Percentiles rank a stretch among this genome's conserved stretches.
Evolutionary conservation across 2,113 vertebrate genomes (phyloP).

Genomic region (Chitala chitala): DNA sequence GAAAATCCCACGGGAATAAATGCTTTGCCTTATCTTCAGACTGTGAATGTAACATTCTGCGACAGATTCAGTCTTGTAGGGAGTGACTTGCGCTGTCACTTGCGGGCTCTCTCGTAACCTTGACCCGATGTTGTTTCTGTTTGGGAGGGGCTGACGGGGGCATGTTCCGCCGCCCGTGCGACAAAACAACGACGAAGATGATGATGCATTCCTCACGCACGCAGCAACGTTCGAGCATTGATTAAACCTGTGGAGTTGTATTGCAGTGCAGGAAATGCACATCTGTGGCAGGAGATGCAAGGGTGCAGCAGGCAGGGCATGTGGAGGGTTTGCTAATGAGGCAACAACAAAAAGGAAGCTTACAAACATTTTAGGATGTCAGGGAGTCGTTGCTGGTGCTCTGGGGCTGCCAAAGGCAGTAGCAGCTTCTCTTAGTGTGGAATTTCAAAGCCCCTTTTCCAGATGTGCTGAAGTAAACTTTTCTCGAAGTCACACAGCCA

Average conservation of each 20-base stretch:
- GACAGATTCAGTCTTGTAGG: neutral
- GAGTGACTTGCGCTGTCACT: neutral
- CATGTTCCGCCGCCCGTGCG: neutral
- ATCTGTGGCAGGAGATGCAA: neutral
- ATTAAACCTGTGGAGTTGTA: neutral
- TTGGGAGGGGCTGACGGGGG: neutral
- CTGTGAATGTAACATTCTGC: too few relatives aligned
- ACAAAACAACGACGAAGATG: neutral
- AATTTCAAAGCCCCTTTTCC: neutral
- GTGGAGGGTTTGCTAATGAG: neutral
- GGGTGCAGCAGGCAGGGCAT: neutral
- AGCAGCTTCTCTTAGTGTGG: neutral
- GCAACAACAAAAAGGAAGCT: neutral
- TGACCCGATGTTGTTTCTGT: neutral
- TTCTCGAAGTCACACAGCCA: conserved; percentile 8
- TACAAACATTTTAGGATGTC: neutral
- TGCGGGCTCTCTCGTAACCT: neutral
- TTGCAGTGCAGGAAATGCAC: neutral
- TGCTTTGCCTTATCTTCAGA: too few relatives aligned
- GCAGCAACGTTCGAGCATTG: neutral
- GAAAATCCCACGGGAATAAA: too few relatives aligned
- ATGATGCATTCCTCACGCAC: neutral
- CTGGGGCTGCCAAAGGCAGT: neutral
- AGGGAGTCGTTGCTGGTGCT: neutral
- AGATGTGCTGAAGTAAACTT: neutral